Conservation (phyloP, 2,797 vertebrate species). For the Eidolon dupreanum region DNA sequence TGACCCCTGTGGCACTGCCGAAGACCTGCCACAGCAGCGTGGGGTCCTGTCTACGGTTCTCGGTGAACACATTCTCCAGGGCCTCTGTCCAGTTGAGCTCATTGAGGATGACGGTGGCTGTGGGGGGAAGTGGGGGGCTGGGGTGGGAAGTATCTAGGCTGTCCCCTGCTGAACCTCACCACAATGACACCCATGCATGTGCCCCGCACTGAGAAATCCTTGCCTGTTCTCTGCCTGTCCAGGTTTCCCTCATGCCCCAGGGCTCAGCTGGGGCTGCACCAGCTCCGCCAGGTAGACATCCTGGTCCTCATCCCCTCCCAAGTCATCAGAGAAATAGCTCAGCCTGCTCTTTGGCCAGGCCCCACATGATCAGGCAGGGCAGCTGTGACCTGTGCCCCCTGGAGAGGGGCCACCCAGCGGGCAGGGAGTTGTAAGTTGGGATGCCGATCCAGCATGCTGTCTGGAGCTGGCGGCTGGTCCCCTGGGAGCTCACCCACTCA, state of each 20-base stretch:
- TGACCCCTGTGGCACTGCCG: constrained; percentile 97
- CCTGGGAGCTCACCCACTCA: constrained; percentile 73
- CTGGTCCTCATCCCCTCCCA: neutral
- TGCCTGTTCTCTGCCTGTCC: neutral
- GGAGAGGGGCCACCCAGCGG: neutral
- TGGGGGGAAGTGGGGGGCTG: constrained; percentile 32
- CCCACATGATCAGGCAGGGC: neutral
- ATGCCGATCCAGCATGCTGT: neutral
- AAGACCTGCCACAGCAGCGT: constrained; percentile 99
- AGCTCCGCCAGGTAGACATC: neutral
- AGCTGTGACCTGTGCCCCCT: neutral
- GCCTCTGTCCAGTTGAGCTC: constrained; percentile 99
- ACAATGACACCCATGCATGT: fast-evolving
- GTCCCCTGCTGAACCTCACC: neutral
- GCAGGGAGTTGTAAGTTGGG: neutral
- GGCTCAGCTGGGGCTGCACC: neutral
- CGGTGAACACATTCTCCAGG: constrained; percentile 95
- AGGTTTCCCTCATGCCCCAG: neutral
- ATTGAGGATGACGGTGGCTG: constrained; percentile 97
- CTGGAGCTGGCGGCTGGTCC: constrained; percentile 9
- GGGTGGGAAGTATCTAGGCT: neutral
- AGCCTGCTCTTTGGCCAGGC: neutral
- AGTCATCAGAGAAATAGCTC: neutral
- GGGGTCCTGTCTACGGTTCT: constrained; percentile 95
- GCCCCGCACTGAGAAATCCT: neutral